phyloP scores from a whole-genome alignment of 2,797 vertebrate species.

The Sebastiscus tertius region DNA sequence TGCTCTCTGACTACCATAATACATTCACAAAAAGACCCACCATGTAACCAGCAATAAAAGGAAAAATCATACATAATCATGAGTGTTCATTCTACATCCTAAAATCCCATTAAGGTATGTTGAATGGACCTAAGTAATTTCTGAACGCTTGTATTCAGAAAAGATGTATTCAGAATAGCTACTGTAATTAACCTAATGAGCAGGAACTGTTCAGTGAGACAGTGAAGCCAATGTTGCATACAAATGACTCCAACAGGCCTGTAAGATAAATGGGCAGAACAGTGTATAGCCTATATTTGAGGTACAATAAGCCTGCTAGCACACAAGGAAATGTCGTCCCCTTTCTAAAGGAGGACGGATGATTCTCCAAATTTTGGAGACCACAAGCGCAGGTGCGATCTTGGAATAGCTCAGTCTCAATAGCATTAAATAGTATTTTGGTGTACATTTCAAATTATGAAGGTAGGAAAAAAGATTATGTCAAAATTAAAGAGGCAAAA shows the following conservation, averaged over 20 bases:
- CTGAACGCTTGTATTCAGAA: not conserved
- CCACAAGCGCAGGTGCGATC: not conserved
- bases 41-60: not conserved
- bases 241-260: not conserved
- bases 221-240: not conserved
- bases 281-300: not conserved
- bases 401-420: not conserved
- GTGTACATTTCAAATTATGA: not conserved
- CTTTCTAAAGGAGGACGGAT: too few species aligned
- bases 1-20: not conserved
- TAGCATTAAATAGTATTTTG: not conserved
- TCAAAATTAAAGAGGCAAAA: not conserved
- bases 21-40: not conserved
- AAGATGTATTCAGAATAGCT: slow-evolving; percentile 5
- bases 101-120: not conserved
- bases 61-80: not conserved
- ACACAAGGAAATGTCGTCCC: too few species aligned
- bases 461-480: not conserved
- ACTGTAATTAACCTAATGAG: not conserved
- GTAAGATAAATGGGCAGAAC: not conserved
- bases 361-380: not conserved
- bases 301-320: too few species aligned
- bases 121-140: not conserved
- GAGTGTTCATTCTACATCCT: not conserved
- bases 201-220: not conserved